Base-by-base conservation (phyloP, 2,113 vertebrate genomes). In the Saccopteryx bilineata region DNA sequence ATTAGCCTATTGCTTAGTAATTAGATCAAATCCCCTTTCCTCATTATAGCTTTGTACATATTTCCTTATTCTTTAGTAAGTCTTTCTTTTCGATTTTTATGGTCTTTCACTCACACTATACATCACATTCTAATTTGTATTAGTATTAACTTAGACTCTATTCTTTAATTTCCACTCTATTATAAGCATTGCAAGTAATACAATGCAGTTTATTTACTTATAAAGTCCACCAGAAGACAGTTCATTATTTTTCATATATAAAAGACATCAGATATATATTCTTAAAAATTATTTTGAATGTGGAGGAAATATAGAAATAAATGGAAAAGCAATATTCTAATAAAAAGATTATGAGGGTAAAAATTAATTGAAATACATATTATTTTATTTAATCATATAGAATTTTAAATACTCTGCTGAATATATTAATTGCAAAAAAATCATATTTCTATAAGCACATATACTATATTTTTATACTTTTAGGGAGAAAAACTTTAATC, bases 51-150 rank as follows among this genome's bases (percentile, higher is more conserved):
- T 82, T 82, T 63, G 54, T 63, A 69, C 65, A 65, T 63, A 39
- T 90, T 82, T 33, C 15, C 63, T 91, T 46, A 28, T 71, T 86
- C 18, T 78, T 95, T 63, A 63, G n/a, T 66, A 82, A 63, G 63
- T 81, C 7, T 80, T 81, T n/a, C 2, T 93, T 93, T 65, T 63
- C 9, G 69, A 31, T 5, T 75, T n/a, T 54, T 54, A 26, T 9
- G 2, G 0, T 1, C 68, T 72, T 90, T 86, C 11, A 61, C 33
- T 71, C 11, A 33, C 13, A 23, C 33, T n/a, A 26, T 48, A 52
- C 1, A 48, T 63, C 17, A 50, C 23, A 60, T 82, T 90, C 28
- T 65, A 26, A 69, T 5, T 66, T 72, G 9, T 56, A 26, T 71
- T 31, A 23, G 31, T 72, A 48, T 80, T 17, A 92, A 33, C 46